Evolutionary conservation across 2,797 vertebrate species (phyloP), one percentile per base, ranked within the genome.

Genomic region (Caiman crocodilus): DNA sequence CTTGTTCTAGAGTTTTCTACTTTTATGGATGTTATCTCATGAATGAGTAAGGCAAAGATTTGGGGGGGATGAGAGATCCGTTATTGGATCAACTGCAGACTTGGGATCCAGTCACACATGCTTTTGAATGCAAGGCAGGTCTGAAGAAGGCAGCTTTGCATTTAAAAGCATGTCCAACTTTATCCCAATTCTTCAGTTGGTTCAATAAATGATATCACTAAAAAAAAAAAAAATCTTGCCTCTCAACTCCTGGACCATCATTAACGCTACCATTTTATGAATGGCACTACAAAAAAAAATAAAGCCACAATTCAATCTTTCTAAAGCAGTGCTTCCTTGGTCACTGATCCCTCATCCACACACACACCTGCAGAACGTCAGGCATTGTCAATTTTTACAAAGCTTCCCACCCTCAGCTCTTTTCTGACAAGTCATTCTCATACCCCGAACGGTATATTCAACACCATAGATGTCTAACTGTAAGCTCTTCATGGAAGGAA

Each of bases 301-400:
- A 86, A 82, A 94, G 63, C 5, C 59, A 21, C 25, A 82, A 77
- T 80, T 50, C 42, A 16, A 74, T 88, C 91, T 90, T 88, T 84
- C 69, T 32, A 9, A 23, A 84, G 81, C 87, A 77, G 76, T 63
- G 14, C 88, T 88, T n/a, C 77, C 89, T 89, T 81, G 86, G 57
- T 10, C 89, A 42, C 73, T 77, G 42, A 50, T 82, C 69, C 79
- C 73, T 57, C 74, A 1, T 64, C 71, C 82, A 79, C 78, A 81
- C 79, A 81, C 77, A 69, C 76, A 15, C 30, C n/a, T 73, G 67
- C 12, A n/a, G 21, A 90, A 64, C 28, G 63, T 28, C 79, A 79
- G 73, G 59, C 28, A 76, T 25, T 77, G 80, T 14, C 80, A 56
- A 56, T 87, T 91, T n/a, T 79, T 77, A 77, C 64, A 85, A 86